phyloP scores from a whole-genome alignment of 2,797 vertebrate genomes.

The Chelidonichthys spinosus region DNA sequence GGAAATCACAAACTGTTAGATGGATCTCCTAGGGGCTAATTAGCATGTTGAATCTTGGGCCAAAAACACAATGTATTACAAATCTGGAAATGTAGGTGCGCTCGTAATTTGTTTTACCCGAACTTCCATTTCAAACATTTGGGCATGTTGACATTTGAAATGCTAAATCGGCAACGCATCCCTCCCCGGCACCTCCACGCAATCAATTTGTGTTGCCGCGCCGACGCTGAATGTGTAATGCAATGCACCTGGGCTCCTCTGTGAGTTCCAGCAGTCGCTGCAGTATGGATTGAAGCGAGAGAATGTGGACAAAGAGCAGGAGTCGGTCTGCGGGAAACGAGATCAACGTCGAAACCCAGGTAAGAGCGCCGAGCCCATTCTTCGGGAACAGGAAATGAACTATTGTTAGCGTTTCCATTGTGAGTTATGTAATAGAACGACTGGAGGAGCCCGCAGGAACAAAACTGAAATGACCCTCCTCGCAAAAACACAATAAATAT shows the following conservation, averaged over 20 bases:
- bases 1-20: slow-evolving; percentile 83
- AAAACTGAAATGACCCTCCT: slow-evolving; percentile 73
- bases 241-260: slow-evolving; percentile 7
- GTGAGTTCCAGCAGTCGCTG: slow-evolving; percentile 35
- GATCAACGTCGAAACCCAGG: slow-evolving; percentile 62
- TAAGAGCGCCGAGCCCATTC: slow-evolving; percentile 45
- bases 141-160: slow-evolving; percentile 52
- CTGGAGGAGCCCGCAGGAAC: slow-evolving; percentile 54
- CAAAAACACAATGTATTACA: slow-evolving; percentile 74
- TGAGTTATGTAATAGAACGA: slow-evolving; percentile 61
- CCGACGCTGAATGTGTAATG: slow-evolving; percentile 44
- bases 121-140: slow-evolving; percentile 46
- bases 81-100: slow-evolving; percentile 69
- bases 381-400: slow-evolving; percentile 67
- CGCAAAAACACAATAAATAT: slow-evolving; percentile 78
- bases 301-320: slow-evolving; percentile 45
- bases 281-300: slow-evolving; percentile 21
- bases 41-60: slow-evolving; percentile 77
- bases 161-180: slow-evolving; percentile 39
- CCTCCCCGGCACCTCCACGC: slow-evolving; percentile 1
- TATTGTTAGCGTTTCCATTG: slow-evolving; percentile 67
- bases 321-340: slow-evolving; percentile 44
- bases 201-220: slow-evolving; percentile 37
- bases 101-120: slow-evolving; percentile 55
- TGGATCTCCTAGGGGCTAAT: slow-evolving; percentile 84